Base-by-base conservation (phyloP, 30 jellyfish, hydroid and myxozoan genomes). In the Turritopsis rubra region DNA sequence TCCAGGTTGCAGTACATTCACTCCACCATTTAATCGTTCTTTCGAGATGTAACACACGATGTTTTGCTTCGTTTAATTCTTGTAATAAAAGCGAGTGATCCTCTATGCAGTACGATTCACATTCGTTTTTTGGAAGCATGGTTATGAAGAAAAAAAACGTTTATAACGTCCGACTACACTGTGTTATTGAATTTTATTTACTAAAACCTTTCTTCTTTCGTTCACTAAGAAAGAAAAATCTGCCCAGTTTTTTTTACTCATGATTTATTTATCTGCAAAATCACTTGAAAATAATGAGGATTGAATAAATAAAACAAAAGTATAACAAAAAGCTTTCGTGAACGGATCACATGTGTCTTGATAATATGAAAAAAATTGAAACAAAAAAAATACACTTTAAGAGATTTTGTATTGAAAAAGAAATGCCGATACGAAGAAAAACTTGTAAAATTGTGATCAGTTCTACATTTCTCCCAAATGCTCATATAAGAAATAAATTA, bases 21-120 rank as follows among this genome's bases (percentile, higher is more conserved):
- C 96, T 86, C 97, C 97, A 91, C 97, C 97, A 91, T 53, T 87
- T 72, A 83, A 80, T 87, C 30, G 97, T 86, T 75, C 83, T 86
- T 65, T 91, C 96, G 93, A 91, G 84, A 53, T 91, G 95, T 4
- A 76, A 83, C 65, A 87, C 79, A 65, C 85, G 85, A 20, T 84
- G 54, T 30, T 84, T 83, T 19, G 66, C 20, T 84, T 87, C 77
- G 30, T 68, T 68, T 0, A 68, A 0, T 27, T 68, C 77, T 1
- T 68, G 77, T 27, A 68, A 8, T 27, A 68, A 68, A 68, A 41
- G 60, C 13, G 60, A 41, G 13, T 41, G 60, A 3, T 41, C 60
- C 13, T 41, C 60, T 41, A 41, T 41, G 60, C 60, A 41, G 60
- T 41, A 41, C 5, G 60, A 41, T 13, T 41, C 13, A 41, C 60